phyloP scores from a whole-genome alignment of 2,113 vertebrate genomes.

The Collichthys lucidus region DNA sequence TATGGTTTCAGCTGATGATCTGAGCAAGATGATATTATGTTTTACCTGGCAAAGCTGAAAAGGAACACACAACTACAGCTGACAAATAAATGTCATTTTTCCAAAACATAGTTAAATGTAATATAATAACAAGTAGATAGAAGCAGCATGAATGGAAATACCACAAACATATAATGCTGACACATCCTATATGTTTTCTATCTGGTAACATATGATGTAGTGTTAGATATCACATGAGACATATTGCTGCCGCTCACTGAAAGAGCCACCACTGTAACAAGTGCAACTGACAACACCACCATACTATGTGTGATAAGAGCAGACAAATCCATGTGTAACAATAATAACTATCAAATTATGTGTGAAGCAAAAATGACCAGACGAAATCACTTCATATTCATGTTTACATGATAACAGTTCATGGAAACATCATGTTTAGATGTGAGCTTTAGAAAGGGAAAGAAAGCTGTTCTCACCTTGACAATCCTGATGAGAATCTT shows the following conservation, averaged over 20 bases:
- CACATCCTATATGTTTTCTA: not conserved
- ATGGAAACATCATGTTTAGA: slow-evolving; percentile 1
- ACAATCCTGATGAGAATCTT: slow-evolving; percentile 98
- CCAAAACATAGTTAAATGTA: not conserved
- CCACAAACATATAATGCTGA: not conserved
- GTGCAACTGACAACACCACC: slow-evolving; percentile 11
- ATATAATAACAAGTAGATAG: not conserved
- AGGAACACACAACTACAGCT: not conserved
- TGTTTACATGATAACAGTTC: not conserved
- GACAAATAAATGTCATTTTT: not conserved
- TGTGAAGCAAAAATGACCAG: not conserved
- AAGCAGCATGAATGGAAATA: not conserved
- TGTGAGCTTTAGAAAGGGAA: not conserved
- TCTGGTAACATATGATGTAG: not conserved
- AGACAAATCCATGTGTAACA: slow-evolving; percentile 1
- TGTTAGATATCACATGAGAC: not conserved
- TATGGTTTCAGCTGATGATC: not conserved
- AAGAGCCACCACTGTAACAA: not conserved
- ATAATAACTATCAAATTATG: not conserved
- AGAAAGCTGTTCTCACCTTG: slow-evolving; percentile 85
- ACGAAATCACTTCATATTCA: not conserved
- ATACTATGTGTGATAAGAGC: not conserved
- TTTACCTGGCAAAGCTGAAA: not conserved
- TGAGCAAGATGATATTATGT: not conserved
- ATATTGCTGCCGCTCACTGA: not conserved